Conservation (phyloP, 2,113 vertebrate species). For the Muntiacus reevesi region DNA sequence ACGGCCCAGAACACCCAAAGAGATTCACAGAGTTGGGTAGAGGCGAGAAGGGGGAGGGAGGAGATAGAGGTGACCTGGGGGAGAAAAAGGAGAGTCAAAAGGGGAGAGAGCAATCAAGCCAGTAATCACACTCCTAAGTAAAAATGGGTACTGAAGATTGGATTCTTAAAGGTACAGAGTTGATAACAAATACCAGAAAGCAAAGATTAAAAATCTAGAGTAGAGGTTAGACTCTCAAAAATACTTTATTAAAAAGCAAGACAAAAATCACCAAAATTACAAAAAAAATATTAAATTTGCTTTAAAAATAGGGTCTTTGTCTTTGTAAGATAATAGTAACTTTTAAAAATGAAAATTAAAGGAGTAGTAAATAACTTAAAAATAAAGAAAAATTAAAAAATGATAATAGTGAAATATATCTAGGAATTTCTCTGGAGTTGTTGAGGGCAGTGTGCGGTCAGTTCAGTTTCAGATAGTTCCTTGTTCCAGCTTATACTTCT, state of each 20-base stretch:
- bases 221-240: not conserved
- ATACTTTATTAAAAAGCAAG: not conserved
- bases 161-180: not conserved
- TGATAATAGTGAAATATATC: not conserved
- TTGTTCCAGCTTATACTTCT: not conserved
- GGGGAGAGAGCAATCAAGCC: not conserved
- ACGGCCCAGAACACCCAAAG: not conserved
- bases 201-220: not conserved
- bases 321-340: not conserved
- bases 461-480: not conserved
- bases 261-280: not conserved
- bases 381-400: not conserved
- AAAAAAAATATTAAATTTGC: not conserved
- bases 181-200: not conserved
- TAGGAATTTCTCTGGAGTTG: not conserved
- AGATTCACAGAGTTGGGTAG: not conserved
- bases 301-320: not conserved
- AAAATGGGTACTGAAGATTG: not conserved
- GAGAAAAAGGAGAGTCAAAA: not conserved
- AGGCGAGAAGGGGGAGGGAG: not conserved
- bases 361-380: not conserved
- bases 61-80: not conserved
- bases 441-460: not conserved
- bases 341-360: not conserved
- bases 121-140: not conserved